A percentile compares a stretch with the other conserved stretches of the same genome.
These are phyloP conservation scores for Dynastes hyllus DNA, from an alignment of 2,888 invertebrate species.

Conservation along the genomic window DNA sequence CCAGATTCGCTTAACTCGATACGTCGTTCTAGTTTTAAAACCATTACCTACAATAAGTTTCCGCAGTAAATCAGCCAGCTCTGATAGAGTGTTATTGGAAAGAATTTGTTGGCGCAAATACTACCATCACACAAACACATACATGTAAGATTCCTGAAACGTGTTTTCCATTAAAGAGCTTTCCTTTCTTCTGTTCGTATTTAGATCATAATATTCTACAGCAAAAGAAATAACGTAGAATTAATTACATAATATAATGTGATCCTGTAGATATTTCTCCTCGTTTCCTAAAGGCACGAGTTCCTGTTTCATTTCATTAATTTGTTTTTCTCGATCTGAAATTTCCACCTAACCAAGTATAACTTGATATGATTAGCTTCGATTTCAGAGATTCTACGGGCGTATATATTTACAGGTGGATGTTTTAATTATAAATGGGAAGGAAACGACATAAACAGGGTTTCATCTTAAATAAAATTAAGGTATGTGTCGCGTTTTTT, in stretches of 20 bases:
- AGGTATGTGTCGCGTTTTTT: too few relatives aligned
- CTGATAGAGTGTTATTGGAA: constrained; percentile 23
- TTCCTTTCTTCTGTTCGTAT: background rate
- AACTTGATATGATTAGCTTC: constrained; percentile 46
- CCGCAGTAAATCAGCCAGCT: constrained; percentile 24
- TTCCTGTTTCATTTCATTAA: background rate
- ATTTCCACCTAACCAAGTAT: constrained; percentile 16
- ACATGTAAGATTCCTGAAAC: background rate
- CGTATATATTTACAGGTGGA: background rate
- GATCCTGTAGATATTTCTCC: background rate
- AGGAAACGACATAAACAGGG: too few relatives aligned
- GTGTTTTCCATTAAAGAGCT: background rate
- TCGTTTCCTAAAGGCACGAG: background rate
- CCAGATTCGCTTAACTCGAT: background rate
- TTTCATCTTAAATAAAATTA: too few relatives aligned
- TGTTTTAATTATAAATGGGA: background rate
- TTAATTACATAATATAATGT: too few relatives aligned
- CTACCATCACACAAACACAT: background rate
- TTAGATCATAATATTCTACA: background rate
- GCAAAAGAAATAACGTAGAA: background rate
- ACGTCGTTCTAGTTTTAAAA: constrained; percentile 28
- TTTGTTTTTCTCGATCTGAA: background rate
- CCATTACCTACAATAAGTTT: constrained; percentile 37
- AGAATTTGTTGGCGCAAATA: constrained; percentile 6
- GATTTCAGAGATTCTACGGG: background rate